These are phyloP conservation scores for Lates calcarifer DNA, from an alignment of 2,113 vertebrate genomes.

Conservation along the genomic window DNA sequence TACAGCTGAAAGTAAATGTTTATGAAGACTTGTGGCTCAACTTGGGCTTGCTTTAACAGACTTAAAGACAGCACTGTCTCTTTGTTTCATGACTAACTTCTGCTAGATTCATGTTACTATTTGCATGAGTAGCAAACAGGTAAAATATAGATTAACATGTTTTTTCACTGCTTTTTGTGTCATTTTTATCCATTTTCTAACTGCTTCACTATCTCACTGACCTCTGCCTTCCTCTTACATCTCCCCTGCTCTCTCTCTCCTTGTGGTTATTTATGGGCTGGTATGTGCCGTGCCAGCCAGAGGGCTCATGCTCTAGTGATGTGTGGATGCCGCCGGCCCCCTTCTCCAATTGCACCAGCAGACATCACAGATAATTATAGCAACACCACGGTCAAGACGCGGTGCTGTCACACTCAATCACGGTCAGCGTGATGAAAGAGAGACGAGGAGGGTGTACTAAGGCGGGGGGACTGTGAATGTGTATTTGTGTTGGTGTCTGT, in stretches of 20 bases:
- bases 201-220: conserved; percentile 18
- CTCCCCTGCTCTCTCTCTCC: conserved; percentile 30
- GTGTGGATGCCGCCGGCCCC: conserved; percentile 64
- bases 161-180: not conserved
- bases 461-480: not conserved
- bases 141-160: not conserved
- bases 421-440: conserved; percentile 59
- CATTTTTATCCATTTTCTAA: not conserved
- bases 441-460: not conserved
- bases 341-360: conserved; percentile 79
- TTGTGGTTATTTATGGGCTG: conserved; percentile 77
- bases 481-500: conserved; percentile 16
- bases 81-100: conserved; percentile 1
- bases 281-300: conserved; percentile 75
- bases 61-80: not conserved
- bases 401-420: conserved; percentile 76
- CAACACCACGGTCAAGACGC: conserved; percentile 65
- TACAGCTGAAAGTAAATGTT: not conserved
- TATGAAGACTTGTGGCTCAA: not conserved
- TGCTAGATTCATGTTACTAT: not conserved
- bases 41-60: not conserved
- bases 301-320: conserved; percentile 72
- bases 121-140: not conserved
- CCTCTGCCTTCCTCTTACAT: conserved; percentile 25
- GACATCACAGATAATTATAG: conserved; percentile 85